These are phyloP conservation scores for Osmerus mordax DNA, from an alignment of 2,113 vertebrate genomes.

Conservation along the genomic window DNA sequence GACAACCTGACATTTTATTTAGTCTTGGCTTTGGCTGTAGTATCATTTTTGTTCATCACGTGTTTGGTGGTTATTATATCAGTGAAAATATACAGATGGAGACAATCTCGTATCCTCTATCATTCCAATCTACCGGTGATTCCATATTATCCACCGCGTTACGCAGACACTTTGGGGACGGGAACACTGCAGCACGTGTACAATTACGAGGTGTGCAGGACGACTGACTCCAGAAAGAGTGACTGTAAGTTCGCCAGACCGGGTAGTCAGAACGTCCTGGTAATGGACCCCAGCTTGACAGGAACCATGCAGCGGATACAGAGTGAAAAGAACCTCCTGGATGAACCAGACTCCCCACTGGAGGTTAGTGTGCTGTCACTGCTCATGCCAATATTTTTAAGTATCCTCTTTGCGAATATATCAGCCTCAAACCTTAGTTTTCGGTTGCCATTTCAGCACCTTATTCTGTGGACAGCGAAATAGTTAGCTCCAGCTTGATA, in stretches of 20 bases:
- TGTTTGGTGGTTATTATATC: slow-evolving; percentile 15
- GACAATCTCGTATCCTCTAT: slow-evolving; percentile 5
- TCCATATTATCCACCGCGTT: slow-evolving; percentile 10
- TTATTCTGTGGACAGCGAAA: no score
- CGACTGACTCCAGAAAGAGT: slow-evolving; percentile 25
- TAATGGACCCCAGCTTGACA: slow-evolving; percentile 4
- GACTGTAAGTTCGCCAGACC: slow-evolving; percentile 12
- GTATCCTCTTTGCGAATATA: no score
- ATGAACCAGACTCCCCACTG: neutral
- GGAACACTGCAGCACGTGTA: slow-evolving; percentile 12
- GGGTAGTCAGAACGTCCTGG: slow-evolving; percentile 6
- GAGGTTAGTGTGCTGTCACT: no score
- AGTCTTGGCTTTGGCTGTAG: slow-evolving; percentile 14
- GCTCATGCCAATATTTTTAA: no score
- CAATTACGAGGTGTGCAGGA: slow-evolving; percentile 16
- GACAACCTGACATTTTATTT: slow-evolving; percentile 14
- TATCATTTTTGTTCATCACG: slow-evolving; percentile 3
- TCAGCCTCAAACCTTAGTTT: no score
- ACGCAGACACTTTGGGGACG: slow-evolving; percentile 12
- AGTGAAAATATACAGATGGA: slow-evolving; percentile 17
- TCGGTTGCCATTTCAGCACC: no score
- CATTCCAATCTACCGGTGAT: slow-evolving; percentile 9
- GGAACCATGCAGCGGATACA: slow-evolving; percentile 14
- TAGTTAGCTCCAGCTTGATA: no score
- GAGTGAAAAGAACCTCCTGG: neutral